phyloP scores from a whole-genome alignment of 2,888 invertebrate species.

The Actias luna region DNA sequence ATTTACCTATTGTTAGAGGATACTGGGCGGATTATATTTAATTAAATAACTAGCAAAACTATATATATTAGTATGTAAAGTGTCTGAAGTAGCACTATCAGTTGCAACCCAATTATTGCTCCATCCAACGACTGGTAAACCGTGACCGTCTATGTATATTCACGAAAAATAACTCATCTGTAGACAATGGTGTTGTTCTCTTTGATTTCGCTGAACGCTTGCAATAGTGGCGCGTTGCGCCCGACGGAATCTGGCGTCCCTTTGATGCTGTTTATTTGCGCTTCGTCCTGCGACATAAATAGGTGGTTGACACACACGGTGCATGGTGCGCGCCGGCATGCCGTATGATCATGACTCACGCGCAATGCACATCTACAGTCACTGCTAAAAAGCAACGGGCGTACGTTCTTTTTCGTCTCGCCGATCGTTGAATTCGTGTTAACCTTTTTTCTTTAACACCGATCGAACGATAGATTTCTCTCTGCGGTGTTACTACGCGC shows the following conservation, averaged over 20 bases:
- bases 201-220: slow-evolving; percentile 55
- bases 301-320: slow-evolving; percentile 76
- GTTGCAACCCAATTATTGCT: neutral
- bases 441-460: slow-evolving; percentile 40
- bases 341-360: slow-evolving; percentile 62
- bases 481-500: slow-evolving; percentile 16
- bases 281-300: slow-evolving; percentile 79
- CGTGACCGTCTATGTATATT: slow-evolving; percentile 50
- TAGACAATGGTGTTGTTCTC: slow-evolving; percentile 78
- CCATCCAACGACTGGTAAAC: neutral
- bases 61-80: neutral
- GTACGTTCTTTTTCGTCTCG: slow-evolving; percentile 56
- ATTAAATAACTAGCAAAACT: neutral
- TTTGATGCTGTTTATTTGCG: slow-evolving; percentile 81
- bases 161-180: slow-evolving; percentile 75
- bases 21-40: neutral
- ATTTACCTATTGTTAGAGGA: neutral
- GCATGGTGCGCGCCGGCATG: slow-evolving; percentile 72
- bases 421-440: slow-evolving; percentile 33
- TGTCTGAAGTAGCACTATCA: neutral
- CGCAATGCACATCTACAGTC: slow-evolving; percentile 54
- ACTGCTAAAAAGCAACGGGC: slow-evolving; percentile 56
- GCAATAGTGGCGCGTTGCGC: slow-evolving; percentile 35
- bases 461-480: slow-evolving; percentile 35
- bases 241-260: slow-evolving; percentile 70